Percentiles rank a stretch among this genome's conserved stretches.
Conservation (phyloP, 1,140 invertebrate species). For the Leptinotarsa undecemlineata region DNA sequence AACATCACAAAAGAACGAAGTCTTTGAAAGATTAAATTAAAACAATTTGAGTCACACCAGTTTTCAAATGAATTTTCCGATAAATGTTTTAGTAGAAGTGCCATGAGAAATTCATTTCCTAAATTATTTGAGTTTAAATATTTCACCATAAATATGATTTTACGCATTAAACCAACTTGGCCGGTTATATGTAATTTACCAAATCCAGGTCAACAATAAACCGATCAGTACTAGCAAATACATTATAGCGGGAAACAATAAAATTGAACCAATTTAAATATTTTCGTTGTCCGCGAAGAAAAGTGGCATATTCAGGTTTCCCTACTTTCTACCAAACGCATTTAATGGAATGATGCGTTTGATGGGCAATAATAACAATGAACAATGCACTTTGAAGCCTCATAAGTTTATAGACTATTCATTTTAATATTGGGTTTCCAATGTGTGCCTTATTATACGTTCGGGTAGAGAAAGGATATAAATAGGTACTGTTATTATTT, state of each 20-base stretch:
- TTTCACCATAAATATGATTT: too few species aligned
- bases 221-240: neutral
- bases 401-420: constrained; percentile 8
- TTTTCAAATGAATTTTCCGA: too few species aligned
- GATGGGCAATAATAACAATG: constrained; percentile 11
- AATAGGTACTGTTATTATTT: neutral
- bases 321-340: constrained; percentile 21
- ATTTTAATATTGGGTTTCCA: neutral
- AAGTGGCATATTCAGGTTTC: constrained; percentile 18
- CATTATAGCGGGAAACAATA: constrained; percentile 10
- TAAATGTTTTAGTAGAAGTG: too few species aligned
- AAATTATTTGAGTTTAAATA: too few species aligned
- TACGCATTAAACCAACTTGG: too few species aligned
- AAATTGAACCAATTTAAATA: constrained; percentile 18
- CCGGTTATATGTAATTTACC: too few species aligned
- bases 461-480: neutral
- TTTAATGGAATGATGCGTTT: constrained; percentile 10
- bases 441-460: neutral
- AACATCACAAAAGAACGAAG: too few species aligned
- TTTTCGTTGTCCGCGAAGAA: constrained; percentile 15
- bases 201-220: neutral
- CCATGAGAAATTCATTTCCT: too few species aligned
- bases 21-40: too few species aligned
- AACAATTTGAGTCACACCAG: too few species aligned
- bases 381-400: constrained; percentile 6